These are phyloP conservation scores for Ctenosaura bakeri DNA, from an alignment of 2,797 vertebrate genomes.

Conservation along the genomic window DNA sequence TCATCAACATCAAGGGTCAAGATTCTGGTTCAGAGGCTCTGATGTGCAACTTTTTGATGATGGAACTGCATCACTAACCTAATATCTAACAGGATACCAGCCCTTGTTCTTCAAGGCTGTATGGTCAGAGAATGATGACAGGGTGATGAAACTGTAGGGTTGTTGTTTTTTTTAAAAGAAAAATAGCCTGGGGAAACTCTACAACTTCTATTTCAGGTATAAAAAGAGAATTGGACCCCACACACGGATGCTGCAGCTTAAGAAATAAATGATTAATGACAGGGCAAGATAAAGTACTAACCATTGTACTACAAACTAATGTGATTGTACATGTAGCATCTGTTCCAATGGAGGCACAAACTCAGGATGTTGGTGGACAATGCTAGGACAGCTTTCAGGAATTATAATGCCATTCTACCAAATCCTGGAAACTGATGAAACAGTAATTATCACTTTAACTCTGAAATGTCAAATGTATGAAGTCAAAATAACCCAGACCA, in stretches of 20 bases:
- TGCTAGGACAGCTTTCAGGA: neutral
- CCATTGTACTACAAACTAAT: neutral
- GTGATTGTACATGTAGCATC: neutral
- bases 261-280: neutral
- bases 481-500: neutral
- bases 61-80: too few relatives aligned
- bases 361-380: too few relatives aligned
- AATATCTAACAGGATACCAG: too few relatives aligned
- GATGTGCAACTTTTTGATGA: too few relatives aligned
- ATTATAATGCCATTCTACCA: neutral
- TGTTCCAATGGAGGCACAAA: neutral
- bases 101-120: neutral
- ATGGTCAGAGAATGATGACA: neutral
- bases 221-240: neutral
- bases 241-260: neutral
- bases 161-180: too few relatives aligned
- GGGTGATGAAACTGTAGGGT: neutral
- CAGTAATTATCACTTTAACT: conserved; percentile 2
- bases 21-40: too few relatives aligned
- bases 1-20: too few relatives aligned
- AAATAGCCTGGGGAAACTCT: neutral
- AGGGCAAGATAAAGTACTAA: neutral
- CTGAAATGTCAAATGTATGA: neutral
- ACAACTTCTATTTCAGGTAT: neutral
- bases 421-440: neutral